Base-by-base conservation (phyloP, 2,113 vertebrate species). In the Centropus bengalensis region DNA sequence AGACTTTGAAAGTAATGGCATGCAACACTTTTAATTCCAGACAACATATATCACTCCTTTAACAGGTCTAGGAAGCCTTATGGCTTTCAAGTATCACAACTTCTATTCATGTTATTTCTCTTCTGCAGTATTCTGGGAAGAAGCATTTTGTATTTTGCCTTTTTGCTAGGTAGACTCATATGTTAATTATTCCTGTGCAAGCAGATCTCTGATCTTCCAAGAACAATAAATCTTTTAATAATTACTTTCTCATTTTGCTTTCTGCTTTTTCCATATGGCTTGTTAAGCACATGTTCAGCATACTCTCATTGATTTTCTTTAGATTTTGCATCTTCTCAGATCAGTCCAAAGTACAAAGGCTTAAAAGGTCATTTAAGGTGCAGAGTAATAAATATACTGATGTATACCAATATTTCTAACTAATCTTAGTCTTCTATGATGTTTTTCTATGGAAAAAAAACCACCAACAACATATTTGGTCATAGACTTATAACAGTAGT, bases 181-280 rank as follows among this genome's bases (percentile, higher is more conserved):
- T 60, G 32, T 55, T 93, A 78, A 94, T 92, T 86, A 78, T n/a
- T 86, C 78, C 44, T 64, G 2, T 78, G 68, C 36, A 77, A 84
- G 47, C 2, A 1, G 55, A 81, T 56, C 19, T 83, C 73, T 91
- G 47, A 86, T 95, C 76, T 92, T 95, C 33, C 56, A 93, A 90
- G 76, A 83, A 81, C 32, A 86, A 81, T 75, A 84, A 83, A 92
- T 84, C 77, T 91, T 80, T 71, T 75, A 93, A 74, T 76, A 81
- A 95, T 92, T 86, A 74, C 69, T 88, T 93, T 94, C 80, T 81
- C 76, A 77, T 86, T 93, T 86, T 86, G 28, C 64, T 93, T 77
- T 32, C 73, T 86, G 68, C 32, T 81, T 86, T 88, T 60, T 92
- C 73, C 55, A 40, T 82, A 74, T 71, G 86, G 44, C 52, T 95